Evolutionary conservation across 2,797 vertebrate species (phyloP).

Genomic region (Otus scops): DNA sequence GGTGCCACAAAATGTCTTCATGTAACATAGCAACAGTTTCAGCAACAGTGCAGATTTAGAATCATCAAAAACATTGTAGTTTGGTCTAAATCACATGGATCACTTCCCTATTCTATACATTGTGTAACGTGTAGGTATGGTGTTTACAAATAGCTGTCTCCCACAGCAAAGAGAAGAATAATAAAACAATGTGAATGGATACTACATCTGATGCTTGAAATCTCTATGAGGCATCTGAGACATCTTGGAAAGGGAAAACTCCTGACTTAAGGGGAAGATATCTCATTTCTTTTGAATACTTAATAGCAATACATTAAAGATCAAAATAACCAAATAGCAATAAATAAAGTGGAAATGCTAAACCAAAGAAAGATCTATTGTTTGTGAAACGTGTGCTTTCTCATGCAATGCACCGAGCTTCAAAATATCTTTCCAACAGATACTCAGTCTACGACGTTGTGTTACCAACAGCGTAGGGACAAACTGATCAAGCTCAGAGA

Average conservation of each 20-base stretch:
- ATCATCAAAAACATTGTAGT: neutral
- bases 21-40: constrained; percentile 50
- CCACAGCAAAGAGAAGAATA: neutral
- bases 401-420: neutral
- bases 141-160: neutral
- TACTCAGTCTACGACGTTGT: neutral
- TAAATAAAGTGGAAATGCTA: neutral
- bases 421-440: neutral
- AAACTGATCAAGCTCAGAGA: neutral
- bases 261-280: neutral
- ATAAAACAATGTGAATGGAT: neutral
- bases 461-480: neutral
- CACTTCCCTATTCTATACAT: neutral
- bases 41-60: neutral
- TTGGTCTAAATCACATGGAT: neutral
- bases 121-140: neutral
- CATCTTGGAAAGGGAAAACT: neutral
- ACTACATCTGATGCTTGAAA: neutral
- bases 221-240: neutral
- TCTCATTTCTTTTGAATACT: neutral
- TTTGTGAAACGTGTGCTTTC: neutral
- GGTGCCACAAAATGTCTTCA: constrained; percentile 26
- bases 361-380: neutral
- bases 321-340: neutral
- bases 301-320: neutral